Evolutionary conservation across 2,888 invertebrate genomes (phyloP), one percentile per base, ranked within the genome.

Genomic region (Zaprionus obscuricornis): DNA sequence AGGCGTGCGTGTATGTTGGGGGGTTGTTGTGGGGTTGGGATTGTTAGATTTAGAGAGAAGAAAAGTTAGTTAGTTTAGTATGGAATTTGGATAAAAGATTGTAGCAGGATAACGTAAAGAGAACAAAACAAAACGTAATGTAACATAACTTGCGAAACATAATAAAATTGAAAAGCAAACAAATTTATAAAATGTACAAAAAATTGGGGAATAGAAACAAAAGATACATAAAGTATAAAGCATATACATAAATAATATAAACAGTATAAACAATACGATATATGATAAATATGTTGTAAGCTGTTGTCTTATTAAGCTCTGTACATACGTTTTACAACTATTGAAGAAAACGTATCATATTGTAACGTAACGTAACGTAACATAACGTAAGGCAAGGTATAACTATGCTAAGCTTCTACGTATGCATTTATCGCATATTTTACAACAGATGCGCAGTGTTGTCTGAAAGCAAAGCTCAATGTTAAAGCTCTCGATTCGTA

Each of bases 31-130:
- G 18, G 47, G 63, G 36, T 40, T 46, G 47, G 33, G 55, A 45
- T 43, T 7, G 56, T 67, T 76, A 74, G 56, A 58, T 50, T 26
- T 39, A 47, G 65, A 75, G 54, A 83, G 43, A 71, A 69, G 62
- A 83, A 60, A 66, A 76, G 71, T 79, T 75, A 66, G 76, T 67
- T 62, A 49, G 65, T 71, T 74, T 59, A 69, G 68, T 59, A 26
- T 26, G 66, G 55, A 31, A 33, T 34, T 47, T 46, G 22, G 40
- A 26, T 33, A 52, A 36, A 46, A 31, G 42, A 47, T 63, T 14
- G 39, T n/a, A n/a, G n/a, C n/a, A n/a, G n/a, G 29, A 26, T 42
- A 58, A 52, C 47, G 24, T 29, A 42, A 34, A 47, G n/a, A n/a
- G 13, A 43, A 60, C 40, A 24, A 22, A 69, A 66, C 40, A 29